Evolutionary conservation across 2,888 invertebrate species (phyloP).

Genomic region (Pseudococcus longispinus): DNA sequence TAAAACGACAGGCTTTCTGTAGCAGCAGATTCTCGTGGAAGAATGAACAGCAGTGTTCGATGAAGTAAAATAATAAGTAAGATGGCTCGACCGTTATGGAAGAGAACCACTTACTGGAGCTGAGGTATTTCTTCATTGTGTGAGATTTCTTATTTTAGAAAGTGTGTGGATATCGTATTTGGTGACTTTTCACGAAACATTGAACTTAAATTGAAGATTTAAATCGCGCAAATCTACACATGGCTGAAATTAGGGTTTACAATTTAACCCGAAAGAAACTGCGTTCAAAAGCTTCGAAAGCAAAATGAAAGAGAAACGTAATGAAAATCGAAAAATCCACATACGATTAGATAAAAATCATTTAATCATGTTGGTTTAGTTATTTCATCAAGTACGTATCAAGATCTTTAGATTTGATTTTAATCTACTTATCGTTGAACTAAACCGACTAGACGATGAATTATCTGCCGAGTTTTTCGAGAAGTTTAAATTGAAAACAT

Average conservation of each 20-base stretch:
- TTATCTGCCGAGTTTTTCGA: no score
- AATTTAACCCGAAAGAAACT: neutral
- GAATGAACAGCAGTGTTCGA: conserved; percentile 13
- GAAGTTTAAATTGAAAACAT: no score
- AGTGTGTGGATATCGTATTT: neutral
- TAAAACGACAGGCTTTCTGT: conserved; percentile 49
- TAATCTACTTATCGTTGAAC: neutral
- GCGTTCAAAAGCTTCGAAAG: neutral
- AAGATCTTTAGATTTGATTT: neutral
- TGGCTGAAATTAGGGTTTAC: neutral
- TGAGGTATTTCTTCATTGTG: neutral
- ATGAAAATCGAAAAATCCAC: neutral
- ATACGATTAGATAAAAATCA: neutral
- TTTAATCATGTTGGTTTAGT: neutral
- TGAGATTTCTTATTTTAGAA: neutral
- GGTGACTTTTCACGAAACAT: neutral
- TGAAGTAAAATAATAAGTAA: neutral
- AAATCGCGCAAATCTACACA: neutral
- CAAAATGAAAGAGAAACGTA: neutral
- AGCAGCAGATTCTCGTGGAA: conserved; percentile 46
- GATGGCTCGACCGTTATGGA: conserved; percentile 47
- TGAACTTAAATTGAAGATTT: neutral
- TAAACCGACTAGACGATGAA: no score
- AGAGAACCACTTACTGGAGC: neutral
- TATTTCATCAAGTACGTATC: neutral